Percentiles rank a stretch among this genome's conserved stretches.
phyloP scores from a whole-genome alignment of 2,888 invertebrate genomes.

The Gandaritis pyraliata region DNA sequence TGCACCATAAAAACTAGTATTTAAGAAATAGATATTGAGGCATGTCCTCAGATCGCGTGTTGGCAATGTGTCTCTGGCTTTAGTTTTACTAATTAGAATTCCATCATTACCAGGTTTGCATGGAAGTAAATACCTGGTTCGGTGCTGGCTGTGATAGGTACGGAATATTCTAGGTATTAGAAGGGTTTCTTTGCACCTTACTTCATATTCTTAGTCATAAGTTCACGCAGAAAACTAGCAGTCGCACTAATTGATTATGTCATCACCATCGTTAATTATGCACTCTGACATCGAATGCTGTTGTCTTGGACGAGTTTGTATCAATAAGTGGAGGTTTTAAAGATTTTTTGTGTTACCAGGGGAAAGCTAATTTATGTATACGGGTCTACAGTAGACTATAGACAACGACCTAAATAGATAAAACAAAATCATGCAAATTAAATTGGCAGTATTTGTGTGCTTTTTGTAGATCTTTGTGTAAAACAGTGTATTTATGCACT shows the following conservation, averaged over 20 bases:
- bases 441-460: too few relatives aligned
- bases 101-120: slow-evolving; percentile 58
- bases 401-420: too few relatives aligned
- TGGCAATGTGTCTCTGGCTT: slow-evolving; percentile 22
- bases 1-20: neutral
- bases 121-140: slow-evolving; percentile 48
- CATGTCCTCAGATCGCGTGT: slow-evolving; percentile 17
- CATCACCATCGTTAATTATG: too few relatives aligned
- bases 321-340: too few relatives aligned
- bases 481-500: too few relatives aligned
- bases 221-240: neutral
- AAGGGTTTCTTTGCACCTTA: slow-evolving; percentile 20
- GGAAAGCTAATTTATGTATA: too few relatives aligned
- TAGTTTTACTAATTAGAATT: slow-evolving; percentile 54
- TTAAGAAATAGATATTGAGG: neutral
- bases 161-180: slow-evolving; percentile 58
- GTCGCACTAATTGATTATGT: neutral
- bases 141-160: slow-evolving; percentile 68
- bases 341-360: too few relatives aligned
- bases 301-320: too few relatives aligned
- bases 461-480: too few relatives aligned
- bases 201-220: neutral
- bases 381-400: too few relatives aligned
- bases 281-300: too few relatives aligned
- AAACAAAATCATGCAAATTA: too few relatives aligned